Evolutionary conservation across 2,113 vertebrate genomes (phyloP).

Genomic region (Cheilinus undulatus): DNA sequence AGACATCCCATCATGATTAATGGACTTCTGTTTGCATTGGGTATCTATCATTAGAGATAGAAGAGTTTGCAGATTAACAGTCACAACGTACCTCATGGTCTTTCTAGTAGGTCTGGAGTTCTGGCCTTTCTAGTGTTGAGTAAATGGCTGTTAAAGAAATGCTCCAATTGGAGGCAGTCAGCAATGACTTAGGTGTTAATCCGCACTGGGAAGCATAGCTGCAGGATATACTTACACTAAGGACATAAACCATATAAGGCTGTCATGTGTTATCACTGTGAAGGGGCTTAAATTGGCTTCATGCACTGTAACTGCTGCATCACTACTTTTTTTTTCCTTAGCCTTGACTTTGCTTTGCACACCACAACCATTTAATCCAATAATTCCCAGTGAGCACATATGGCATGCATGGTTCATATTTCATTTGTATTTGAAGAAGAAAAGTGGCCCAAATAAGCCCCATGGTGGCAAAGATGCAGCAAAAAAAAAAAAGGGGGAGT

Average conservation of each 20-base stretch:
- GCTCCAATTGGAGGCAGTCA: not conserved
- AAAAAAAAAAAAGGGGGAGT: constrained; percentile 19
- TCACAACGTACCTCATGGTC: no score
- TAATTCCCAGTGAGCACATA: constrained; percentile 41
- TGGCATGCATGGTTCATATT: constrained; percentile 36
- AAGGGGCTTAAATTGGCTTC: constrained; percentile 39
- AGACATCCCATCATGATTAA: no score
- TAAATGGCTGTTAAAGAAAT: not conserved
- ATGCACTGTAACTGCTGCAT: constrained; percentile 40
- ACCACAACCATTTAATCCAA: constrained; percentile 53
- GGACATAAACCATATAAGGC: constrained; percentile 38
- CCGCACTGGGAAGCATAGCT: constrained; percentile 24
- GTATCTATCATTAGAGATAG: no score
- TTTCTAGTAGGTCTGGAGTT: no score
- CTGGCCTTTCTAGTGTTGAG: no score
- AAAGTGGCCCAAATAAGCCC: constrained; percentile 59
- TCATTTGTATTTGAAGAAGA: constrained; percentile 41
- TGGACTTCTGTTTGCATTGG: no score
- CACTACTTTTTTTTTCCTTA: constrained; percentile 17
- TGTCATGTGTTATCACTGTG: constrained; percentile 40
- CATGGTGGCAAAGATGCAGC: constrained; percentile 26
- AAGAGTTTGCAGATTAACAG: no score
- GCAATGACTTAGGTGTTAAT: constrained; percentile 46
- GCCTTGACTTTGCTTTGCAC: constrained; percentile 2
- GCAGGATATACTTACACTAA: constrained; percentile 38